These are phyloP conservation scores for Drosophila repletoides DNA, from an alignment of 1,140 invertebrate genomes.

Conservation along the genomic window DNA sequence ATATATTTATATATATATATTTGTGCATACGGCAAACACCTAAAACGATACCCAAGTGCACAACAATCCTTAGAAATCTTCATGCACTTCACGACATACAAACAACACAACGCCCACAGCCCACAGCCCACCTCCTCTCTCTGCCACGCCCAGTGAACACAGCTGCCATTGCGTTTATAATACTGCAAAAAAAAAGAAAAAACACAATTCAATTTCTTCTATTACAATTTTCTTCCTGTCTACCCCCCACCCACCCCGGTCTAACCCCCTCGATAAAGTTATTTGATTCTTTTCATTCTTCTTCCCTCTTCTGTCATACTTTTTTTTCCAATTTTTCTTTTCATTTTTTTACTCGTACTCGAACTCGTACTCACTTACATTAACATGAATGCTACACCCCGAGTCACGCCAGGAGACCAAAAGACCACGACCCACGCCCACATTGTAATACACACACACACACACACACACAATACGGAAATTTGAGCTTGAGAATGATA, in stretches of 20 bases:
- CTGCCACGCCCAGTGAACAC: conserved; percentile 44
- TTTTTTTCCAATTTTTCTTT: conserved; percentile 8
- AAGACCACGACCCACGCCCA: background rate
- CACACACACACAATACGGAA: conserved; percentile 11
- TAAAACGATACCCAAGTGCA: conserved; percentile 68
- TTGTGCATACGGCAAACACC: conserved; percentile 49
- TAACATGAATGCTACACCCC: conserved; percentile 58
- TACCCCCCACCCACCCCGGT: conserved; percentile 15
- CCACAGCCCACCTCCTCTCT: conserved; percentile 10
- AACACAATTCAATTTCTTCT: conserved; percentile 78
- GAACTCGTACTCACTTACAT: conserved; percentile 11
- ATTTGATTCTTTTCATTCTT: conserved; percentile 18
- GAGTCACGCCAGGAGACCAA: conserved; percentile 12
- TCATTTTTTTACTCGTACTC: conserved; percentile 18
- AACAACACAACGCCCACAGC: conserved; percentile 18
- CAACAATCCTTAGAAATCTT: conserved; percentile 52
- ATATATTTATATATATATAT: background rate
- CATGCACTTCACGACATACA: conserved; percentile 41
- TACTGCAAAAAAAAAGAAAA: conserved; percentile 23
- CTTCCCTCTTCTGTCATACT: background rate
- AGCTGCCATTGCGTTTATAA: conserved; percentile 61
- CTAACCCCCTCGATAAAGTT: conserved; percentile 17
- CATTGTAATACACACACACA: conserved; percentile 4
- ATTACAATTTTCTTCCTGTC: conserved; percentile 67
- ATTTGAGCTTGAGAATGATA: conserved; percentile 10